A percentile compares a stretch with the other conserved stretches of the same genome.
phyloP scores from a whole-genome alignment of 1,140 invertebrate genomes.

The Apis laboriosa region DNA sequence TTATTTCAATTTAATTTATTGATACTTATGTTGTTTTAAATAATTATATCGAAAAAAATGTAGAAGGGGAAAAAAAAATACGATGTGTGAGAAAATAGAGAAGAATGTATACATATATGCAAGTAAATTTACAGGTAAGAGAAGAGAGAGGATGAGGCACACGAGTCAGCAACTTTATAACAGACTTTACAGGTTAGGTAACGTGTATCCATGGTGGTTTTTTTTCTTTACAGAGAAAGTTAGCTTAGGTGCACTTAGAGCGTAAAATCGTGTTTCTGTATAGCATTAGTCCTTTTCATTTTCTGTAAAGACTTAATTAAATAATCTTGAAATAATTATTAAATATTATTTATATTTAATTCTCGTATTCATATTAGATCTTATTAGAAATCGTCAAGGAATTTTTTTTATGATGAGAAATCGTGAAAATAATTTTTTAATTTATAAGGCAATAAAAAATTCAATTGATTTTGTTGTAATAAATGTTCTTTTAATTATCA shows the following conservation, averaged over 20 bases:
- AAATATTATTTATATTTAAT: background rate
- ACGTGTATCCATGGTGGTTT: constrained; percentile 62
- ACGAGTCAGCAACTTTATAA: constrained; percentile 50
- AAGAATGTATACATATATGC: background rate
- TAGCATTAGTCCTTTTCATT: constrained; percentile 20
- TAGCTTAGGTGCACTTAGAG: constrained; percentile 60
- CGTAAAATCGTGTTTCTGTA: constrained; percentile 59
- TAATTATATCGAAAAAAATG: constrained; percentile 44
- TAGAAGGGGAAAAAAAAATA: background rate
- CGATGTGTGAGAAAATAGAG: background rate
- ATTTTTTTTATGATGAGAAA: too few species aligned
- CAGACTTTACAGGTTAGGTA: constrained; percentile 63
- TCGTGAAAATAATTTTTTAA: background rate
- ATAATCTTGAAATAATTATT: background rate
- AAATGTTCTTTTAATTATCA: background rate
- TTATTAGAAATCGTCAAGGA: background rate
- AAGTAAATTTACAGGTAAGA: background rate
- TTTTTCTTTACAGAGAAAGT: constrained; percentile 64
- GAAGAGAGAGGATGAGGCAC: constrained; percentile 33
- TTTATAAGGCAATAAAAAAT: background rate
- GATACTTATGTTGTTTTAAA: constrained; percentile 37
- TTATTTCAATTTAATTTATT: background rate
- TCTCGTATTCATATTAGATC: background rate
- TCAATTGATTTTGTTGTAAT: background rate
- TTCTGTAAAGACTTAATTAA: constrained; percentile 18